Conservation (phyloP, 2,888 invertebrate species). For the Spisula solida region DNA sequence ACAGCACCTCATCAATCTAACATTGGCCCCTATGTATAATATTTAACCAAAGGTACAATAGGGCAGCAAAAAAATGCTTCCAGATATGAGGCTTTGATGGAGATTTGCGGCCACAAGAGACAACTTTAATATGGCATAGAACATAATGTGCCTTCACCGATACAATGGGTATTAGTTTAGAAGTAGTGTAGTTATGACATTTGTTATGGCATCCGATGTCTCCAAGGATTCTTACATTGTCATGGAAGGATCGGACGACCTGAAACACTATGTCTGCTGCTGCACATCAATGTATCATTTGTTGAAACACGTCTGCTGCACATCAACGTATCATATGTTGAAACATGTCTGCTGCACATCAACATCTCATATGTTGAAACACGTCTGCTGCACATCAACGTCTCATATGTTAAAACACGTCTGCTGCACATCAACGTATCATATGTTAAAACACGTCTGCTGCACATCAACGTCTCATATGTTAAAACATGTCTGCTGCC, state of each 20-base stretch:
- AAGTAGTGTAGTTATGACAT: conserved; percentile 12
- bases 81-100: neutral
- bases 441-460: too few relatives aligned
- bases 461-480: neutral
- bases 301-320: too few relatives aligned
- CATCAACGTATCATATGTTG: neutral
- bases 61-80: neutral
- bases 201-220: neutral
- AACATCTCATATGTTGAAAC: neutral
- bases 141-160: neutral
- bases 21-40: neutral
- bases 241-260: neutral
- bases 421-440: neutral
- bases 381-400: too few relatives aligned
- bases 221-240: neutral
- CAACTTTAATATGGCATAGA: neutral
- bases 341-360: too few relatives aligned
- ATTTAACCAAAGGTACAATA: neutral
- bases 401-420: neutral
- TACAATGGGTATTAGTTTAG: conserved; percentile 18
- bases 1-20: neutral
- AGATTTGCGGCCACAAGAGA: neutral
- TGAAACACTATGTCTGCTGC: neutral
- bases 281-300: neutral
- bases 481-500: too few relatives aligned